Evolutionary conservation across 2,113 vertebrate genomes (phyloP), one percentile per base, ranked within the genome.

Genomic region (Ardeotis arabs): DNA sequence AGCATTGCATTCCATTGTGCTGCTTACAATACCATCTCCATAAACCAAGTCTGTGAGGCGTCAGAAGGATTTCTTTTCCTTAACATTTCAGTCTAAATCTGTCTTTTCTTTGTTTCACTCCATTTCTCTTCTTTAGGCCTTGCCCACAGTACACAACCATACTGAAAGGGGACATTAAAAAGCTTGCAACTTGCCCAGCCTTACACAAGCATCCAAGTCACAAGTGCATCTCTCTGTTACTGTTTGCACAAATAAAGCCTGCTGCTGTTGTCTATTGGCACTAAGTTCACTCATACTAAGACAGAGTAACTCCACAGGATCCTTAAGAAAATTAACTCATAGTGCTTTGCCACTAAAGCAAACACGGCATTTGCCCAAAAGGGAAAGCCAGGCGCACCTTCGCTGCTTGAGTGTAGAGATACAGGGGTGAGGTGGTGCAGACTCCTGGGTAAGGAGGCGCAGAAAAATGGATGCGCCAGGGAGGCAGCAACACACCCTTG

Each of bases 271-370:
- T 93, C 50, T 37, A 7, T 3, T 44, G n/a, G 47, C 0, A 0
- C 21, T 63, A 87, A n/a, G 5, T 66, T 62, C 3, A 3, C 47
- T 90, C 45, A 45, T 24, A 87, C 31, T 50, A 88, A 90, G 41
- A 6, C n/a, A 77, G n/a, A 0, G 0, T 49, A 69, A 73, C 83
- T 82, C 58, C 50, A 84, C 18, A 63, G 45, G 28, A 59, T 70
- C 62, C 33, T 78, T 84, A 72, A 70, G 25, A 73, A 96, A 93
- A 93, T 85, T 87, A 95, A 76, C 39, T 89, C 35, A 31, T 25
- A 41, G 31, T 77, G 18, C 23, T 81, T 72, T 87, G 77, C 62
- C 6, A 0, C 24, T 85, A 66, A 73, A 93, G n/a, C 1, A 18
- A 93, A 93, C 35, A 87, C 0, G 0, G 31, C n/a, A 53, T 19